Base-by-base conservation (phyloP, 2,113 vertebrate species). In the Cephalopterus ornatus region DNA sequence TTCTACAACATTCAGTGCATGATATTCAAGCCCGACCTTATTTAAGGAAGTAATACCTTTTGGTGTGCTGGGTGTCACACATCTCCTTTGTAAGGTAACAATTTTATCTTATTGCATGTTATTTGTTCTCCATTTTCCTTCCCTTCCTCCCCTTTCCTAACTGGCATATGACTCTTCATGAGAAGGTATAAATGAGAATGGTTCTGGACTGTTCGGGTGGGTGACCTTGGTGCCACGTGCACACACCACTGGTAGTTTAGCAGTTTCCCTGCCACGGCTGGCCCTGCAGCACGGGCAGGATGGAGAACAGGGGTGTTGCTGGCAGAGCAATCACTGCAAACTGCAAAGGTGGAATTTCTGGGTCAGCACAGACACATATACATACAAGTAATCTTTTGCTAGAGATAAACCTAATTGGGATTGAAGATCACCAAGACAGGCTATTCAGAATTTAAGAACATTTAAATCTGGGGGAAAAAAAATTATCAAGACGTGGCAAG, bases 301-400 rank as follows among this genome's bases (percentile, higher is more conserved):
- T 52, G 63, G 59, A 70, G 35, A 53, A 6, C 33, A 56, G 30
- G 52, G n/a, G 17, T 6, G 0, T 9, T 55, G 19, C 27, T 84
- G 80, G 15, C 80, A 77, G 72, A 55, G 14, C 53, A 53, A n/a
- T 23, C 20, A 26, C 32, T 71, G 35, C 28, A 77, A 85, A 72
- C 8, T 1, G 0, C 22, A 52, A 46, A 33, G 41, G n/a, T 0
- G 0, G 12, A 11, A 63, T 20, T 67, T 47, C 20, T 77, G 41
- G 50, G 32, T 65, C 20, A 88, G 46, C 26, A 32, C 50, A 76
- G 49, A 39, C 30, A 44, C 24, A 13, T 1, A 32, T 15, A 12
- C 0, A 0, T 9, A 72, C 9, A 62, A 33, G 8, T 52, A 27
- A 52, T 52, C 50, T 52, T 27, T 52, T 52, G 14, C 26, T 27